Evolutionary conservation across 1,140 invertebrate genomes (phyloP), one percentile per base, ranked within the genome.

Genomic region (Papilio polytes): DNA sequence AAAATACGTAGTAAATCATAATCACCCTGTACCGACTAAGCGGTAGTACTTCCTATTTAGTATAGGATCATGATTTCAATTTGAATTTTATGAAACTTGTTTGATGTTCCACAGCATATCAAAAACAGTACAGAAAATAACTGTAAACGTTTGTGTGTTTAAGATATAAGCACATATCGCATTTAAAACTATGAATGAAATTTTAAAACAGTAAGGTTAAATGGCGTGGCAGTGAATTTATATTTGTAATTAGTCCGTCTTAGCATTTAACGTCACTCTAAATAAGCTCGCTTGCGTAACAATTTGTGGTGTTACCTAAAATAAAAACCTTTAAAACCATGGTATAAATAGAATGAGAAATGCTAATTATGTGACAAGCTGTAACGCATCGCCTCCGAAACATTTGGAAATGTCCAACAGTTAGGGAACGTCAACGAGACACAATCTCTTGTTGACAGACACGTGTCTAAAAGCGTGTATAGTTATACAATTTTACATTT

Each of bases 251-350:
- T 36, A 70, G 13, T 70, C 3, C 26, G 26, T 1, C 22, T 36
- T 36, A 70, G 26, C 26, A 7, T 31, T 20, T 56, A 56, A 56
- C 53, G 53, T 56, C 0, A 20, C 22, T 70, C 26, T 31, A 70
- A 22, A 26, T 63, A 63, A 70, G 26, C 63, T 31, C 22, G 63
- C 26, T 70, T 31, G 63, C 26, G 63, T 31, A 70, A 70, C 63
- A 70, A 31, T 70, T 70, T 70, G 63, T 70, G 63, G 63, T 70
- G 63, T 70, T 70, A 31, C 26, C 63, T 31, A 70, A 70, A 70
- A 70, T 70, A 70, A 66, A 66, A 31, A 70, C 26, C 26, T 70
- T 70, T 31, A 70, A 70, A 70, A 31, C 26, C 26, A 31, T 4
- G 22, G 36, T 31, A 70, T 70, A 70, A 70, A 70, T 70, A 70